Base-by-base conservation (phyloP, 1,140 invertebrate genomes). In the Aphis gossypii region DNA sequence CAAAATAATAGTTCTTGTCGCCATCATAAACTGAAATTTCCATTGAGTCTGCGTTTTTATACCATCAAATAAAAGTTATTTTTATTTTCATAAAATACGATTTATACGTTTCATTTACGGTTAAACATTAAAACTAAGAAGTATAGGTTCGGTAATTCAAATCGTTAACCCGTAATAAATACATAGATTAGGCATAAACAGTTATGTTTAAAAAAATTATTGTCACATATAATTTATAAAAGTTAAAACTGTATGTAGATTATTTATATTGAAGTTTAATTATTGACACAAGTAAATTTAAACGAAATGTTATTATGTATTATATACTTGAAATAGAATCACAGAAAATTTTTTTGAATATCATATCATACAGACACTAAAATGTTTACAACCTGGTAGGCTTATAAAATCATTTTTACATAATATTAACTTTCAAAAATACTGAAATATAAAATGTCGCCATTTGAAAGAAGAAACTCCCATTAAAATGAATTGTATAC, bases 11-110 rank as follows among this genome's bases (percentile, higher is more conserved):
- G 60, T 76, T 76, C 14, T 76, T 76, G 60, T 76, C 60, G 30
- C n/a, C 60, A n/a, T n/a, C 60, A 76, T 76, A 76, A 76, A 76
- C 60, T 76, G 60, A 14, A 76, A 76, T n/a, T 76, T 76, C n/a
- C n/a, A 76, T 76, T n/a, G 60, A 76, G 60, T 76, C 60, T 76
- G 30, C 60, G 60, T 76, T 76, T 76, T 76, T 76, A 35, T 76
- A 76, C 30, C 4, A 76, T 35, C 60, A 3, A 35, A 76, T 76
- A n/a, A 76, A 76, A n/a, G 14, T 76, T 76, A 35, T 76, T n/a
- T 76, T n/a, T 76, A 76, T 76, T 76, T 68, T 68, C 14, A n/a
- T 68, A 18, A 18, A 76, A 76, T 76, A 76, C 14, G n/a, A 76
- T 76, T n/a, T n/a, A n/a, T 76, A 35, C n/a, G n/a, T 76, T 76